These are phyloP conservation scores for Tamias sibiricus DNA, from an alignment of 2,113 vertebrate genomes.

Conservation along the genomic window DNA sequence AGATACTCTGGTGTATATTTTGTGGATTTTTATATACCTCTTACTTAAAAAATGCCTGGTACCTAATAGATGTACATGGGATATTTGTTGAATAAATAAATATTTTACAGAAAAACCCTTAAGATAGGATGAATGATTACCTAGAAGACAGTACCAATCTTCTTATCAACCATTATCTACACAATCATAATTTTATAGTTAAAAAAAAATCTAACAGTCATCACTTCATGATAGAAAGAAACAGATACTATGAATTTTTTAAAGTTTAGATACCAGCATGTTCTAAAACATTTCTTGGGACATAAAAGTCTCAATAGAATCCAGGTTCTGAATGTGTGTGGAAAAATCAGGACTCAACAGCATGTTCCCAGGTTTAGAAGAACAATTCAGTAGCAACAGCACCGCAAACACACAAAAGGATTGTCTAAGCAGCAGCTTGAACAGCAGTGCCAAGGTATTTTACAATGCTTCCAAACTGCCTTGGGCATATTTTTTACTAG, in stretches of 20 bases:
- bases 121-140: too few relatives aligned
- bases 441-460: conserved; percentile 4
- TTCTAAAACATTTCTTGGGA: conserved; percentile 42
- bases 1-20: background rate
- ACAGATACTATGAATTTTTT: background rate
- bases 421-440: background rate
- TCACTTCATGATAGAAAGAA: background rate
- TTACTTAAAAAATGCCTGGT: background rate
- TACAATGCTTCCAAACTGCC: conserved; percentile 46
- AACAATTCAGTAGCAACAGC: conserved; percentile 6
- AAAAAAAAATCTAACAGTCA: conserved; percentile 1
- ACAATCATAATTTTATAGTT: background rate
- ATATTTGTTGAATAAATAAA: background rate
- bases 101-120: conserved; percentile 7
- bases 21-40: background rate
- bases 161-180: background rate
- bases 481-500: conserved; percentile 42
- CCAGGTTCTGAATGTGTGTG: background rate
- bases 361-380: conserved; percentile 35
- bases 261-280: background rate
- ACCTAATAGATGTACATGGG: background rate
- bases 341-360: conserved; percentile 40
- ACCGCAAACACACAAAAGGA: background rate
- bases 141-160: background rate
- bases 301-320: conserved; percentile 16